phyloP scores from a whole-genome alignment of 2,797 vertebrate genomes.

The Mormyrus hasselquistii region DNA sequence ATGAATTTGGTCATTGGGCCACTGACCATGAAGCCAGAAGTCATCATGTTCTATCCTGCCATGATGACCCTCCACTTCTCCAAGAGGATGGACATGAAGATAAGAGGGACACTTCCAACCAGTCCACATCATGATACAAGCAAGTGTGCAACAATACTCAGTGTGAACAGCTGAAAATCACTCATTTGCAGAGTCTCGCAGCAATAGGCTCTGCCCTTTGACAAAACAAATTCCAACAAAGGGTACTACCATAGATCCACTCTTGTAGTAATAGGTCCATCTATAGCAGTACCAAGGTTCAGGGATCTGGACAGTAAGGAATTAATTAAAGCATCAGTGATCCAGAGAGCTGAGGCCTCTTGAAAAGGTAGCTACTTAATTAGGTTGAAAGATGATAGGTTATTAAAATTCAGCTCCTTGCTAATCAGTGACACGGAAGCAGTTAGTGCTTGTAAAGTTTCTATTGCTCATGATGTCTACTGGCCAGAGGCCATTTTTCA shows the following conservation, averaged over 20 bases:
- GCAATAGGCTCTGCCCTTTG: background rate
- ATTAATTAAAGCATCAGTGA: constrained; percentile 8
- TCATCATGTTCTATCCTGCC: background rate
- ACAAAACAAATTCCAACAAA: background rate
- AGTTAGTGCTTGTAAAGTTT: background rate
- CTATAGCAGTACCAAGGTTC: background rate
- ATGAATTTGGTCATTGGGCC: background rate
- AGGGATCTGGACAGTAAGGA: background rate
- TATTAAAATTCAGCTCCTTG: background rate
- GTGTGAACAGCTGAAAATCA: background rate
- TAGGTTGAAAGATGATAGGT: constrained; percentile 13
- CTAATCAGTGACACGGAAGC: constrained; percentile 14
- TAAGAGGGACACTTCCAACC: background rate
- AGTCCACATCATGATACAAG: background rate
- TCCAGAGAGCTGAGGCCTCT: background rate
- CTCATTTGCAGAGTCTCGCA: background rate
- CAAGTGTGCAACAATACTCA: background rate
- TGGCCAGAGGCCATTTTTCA: background rate
- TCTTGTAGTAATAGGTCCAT: background rate
- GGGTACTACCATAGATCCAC: background rate
- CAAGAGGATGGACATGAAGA: background rate
- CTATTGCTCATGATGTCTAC: background rate
- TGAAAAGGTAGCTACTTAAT: constrained; percentile 13
- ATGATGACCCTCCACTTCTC: background rate
- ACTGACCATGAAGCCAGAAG: background rate